phyloP scores from a whole-genome alignment of 1,140 invertebrate species.

The Diplogasteroides magnus region DNA sequence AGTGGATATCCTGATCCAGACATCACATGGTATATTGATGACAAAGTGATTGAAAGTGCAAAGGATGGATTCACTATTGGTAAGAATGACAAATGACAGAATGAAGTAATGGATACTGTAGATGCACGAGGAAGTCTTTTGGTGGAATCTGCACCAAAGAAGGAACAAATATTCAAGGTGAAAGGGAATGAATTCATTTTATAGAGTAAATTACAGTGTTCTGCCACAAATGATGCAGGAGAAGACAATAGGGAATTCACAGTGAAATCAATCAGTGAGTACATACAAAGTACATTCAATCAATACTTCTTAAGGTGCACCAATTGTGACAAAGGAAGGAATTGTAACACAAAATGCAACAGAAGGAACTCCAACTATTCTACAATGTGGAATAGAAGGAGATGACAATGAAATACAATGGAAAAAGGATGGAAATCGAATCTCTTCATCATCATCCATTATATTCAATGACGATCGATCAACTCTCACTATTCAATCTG shows the following conservation, averaged over 20 bases:
- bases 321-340: constrained; percentile 34
- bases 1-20: constrained; percentile 34
- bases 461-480: background rate
- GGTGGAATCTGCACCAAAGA: constrained; percentile 32
- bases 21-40: constrained; percentile 46
- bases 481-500: background rate
- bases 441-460: background rate
- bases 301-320: constrained; percentile 25
- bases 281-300: constrained; percentile 14
- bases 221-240: constrained; percentile 43
- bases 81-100: too few species aligned
- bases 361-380: constrained; percentile 37
- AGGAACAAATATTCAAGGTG: constrained; percentile 34
- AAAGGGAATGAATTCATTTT: too few species aligned
- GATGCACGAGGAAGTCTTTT: constrained; percentile 29
- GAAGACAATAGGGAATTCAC: constrained; percentile 30
- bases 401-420: constrained; percentile 7
- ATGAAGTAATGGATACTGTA: too few species aligned
- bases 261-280: background rate
- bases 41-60: constrained; percentile 28
- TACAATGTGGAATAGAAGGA: constrained; percentile 38
- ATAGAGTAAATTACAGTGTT: too few species aligned
- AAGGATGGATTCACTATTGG: constrained; percentile 11
- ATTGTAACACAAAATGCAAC: constrained; percentile 36
- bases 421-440: background rate